phyloP scores from a whole-genome alignment of 2,113 vertebrate genomes.

The Genyomyrus donnyi region DNA sequence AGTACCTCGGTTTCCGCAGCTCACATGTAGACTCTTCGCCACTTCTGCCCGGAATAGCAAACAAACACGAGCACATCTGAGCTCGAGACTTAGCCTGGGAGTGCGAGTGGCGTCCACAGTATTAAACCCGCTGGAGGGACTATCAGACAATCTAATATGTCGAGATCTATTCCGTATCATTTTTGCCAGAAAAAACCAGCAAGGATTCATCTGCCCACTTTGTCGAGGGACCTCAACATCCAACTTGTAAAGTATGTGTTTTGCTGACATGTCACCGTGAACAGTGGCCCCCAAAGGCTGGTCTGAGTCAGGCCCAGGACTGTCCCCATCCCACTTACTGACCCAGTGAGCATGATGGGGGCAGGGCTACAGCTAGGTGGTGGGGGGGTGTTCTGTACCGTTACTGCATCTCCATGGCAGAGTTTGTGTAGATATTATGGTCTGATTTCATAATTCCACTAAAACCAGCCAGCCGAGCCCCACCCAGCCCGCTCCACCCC shows the following conservation, averaged over 20 bases:
- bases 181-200: background rate
- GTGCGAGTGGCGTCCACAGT: background rate
- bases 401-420: too few relatives aligned
- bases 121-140: background rate
- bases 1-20: background rate
- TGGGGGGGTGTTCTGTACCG: background rate
- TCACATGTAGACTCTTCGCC: background rate
- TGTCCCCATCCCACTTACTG: background rate
- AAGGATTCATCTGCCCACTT: background rate
- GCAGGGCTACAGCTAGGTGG: background rate
- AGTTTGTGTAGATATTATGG: too few relatives aligned
- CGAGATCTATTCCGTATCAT: background rate
- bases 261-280: background rate
- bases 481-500: background rate
- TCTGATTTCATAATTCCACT: too few relatives aligned
- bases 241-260: background rate
- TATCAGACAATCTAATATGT: background rate
- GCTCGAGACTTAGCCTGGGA: background rate
- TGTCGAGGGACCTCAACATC: background rate
- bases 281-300: background rate
- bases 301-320: background rate
- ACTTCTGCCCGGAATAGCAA: background rate
- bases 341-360: background rate
- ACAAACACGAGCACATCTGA: background rate
- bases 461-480: too few relatives aligned